Percentiles rank a stretch among this genome's conserved stretches.
Conservation (phyloP, 2,797 vertebrate species). For the Chelidonichthys spinosus region DNA sequence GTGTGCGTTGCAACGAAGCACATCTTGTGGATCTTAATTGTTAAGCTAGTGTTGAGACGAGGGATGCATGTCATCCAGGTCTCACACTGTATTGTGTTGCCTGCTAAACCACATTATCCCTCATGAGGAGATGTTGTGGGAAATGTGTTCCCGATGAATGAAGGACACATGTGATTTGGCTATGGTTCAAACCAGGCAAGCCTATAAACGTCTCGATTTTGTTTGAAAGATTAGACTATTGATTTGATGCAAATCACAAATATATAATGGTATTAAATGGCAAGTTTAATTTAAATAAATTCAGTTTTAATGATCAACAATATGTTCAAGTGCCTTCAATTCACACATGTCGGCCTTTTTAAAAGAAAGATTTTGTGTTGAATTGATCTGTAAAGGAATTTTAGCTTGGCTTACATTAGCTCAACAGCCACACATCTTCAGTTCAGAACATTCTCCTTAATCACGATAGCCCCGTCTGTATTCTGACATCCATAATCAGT, state of each 20-base stretch:
- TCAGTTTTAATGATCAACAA: not conserved
- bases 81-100: slow-evolving; percentile 70
- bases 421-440: slow-evolving; percentile 32
- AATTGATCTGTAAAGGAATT: slow-evolving; percentile 52
- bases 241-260: not conserved
- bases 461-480: slow-evolving; percentile 61
- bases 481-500: slow-evolving; percentile 77
- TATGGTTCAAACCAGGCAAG: slow-evolving; percentile 27
- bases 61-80: slow-evolving; percentile 54
- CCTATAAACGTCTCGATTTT: slow-evolving; percentile 1
- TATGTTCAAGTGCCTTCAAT: not conserved
- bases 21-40: slow-evolving; percentile 60
- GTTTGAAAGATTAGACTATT: not conserved
- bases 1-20: slow-evolving; percentile 21
- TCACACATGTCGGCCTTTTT: slow-evolving; percentile 6
- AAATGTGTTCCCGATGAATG: slow-evolving; percentile 59
- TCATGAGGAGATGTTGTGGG: slow-evolving; percentile 73
- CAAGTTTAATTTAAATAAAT: not conserved
- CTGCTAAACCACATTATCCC: slow-evolving; percentile 77
- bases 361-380: not conserved
- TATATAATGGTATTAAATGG: not conserved
- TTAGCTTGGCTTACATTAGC: slow-evolving; percentile 13
- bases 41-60: slow-evolving; percentile 39
- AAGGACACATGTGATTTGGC: slow-evolving; percentile 44
- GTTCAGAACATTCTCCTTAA: slow-evolving; percentile 53